Conservation (phyloP, 2,113 vertebrate genomes). For the Grammomys dolichurus region DNA sequence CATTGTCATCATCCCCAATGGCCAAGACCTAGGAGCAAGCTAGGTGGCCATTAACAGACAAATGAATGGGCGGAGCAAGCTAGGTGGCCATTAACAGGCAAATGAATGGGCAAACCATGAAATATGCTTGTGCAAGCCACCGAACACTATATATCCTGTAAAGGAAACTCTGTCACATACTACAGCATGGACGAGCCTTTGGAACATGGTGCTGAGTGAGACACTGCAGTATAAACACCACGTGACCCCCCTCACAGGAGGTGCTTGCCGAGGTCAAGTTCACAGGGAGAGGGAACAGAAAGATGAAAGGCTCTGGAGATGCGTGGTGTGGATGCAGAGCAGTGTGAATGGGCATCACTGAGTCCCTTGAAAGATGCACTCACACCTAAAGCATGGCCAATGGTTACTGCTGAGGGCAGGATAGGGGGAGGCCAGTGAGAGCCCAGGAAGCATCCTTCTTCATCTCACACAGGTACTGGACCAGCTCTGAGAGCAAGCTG, state of each 20-base stretch:
- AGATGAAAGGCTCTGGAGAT: neutral
- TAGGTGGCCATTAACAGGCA: neutral
- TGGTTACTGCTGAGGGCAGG: neutral
- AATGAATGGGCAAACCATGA: neutral
- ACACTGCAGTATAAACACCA: neutral
- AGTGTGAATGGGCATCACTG: neutral
- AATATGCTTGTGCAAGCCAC: too few species aligned
- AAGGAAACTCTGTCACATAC: neutral
- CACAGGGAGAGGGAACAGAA: neutral
- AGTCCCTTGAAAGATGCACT: neutral
- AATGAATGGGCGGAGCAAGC: too few species aligned
- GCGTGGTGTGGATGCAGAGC: neutral
- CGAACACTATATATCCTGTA: neutral
- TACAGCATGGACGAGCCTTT: neutral
- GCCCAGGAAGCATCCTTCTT: neutral
- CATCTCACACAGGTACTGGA: rapidly evolving
- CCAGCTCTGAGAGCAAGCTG: neutral
- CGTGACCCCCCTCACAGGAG: neutral
- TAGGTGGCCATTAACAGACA: too few species aligned
- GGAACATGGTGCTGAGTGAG: neutral
- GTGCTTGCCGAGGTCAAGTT: neutral
- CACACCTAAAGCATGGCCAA: neutral
- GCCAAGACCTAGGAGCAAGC: neutral
- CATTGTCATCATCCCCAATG: neutral
- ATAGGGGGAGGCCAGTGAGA: neutral